Evolutionary conservation across 2,888 invertebrate genomes (phyloP).

Genomic region (Campoletis raptor): DNA sequence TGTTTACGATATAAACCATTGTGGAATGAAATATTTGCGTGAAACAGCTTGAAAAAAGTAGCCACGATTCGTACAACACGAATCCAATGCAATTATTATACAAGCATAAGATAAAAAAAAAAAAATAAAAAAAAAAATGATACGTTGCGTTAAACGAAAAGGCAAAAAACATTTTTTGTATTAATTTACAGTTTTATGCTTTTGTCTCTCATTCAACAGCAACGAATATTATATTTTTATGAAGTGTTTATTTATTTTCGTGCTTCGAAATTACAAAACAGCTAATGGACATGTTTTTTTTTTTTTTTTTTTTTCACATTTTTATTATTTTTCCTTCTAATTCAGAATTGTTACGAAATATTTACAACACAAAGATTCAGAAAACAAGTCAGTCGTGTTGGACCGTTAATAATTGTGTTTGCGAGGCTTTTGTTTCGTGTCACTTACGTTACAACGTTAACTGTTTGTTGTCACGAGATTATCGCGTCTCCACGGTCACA

Average conservation of each 20-base stretch:
- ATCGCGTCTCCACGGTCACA: not conserved
- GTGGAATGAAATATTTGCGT: not conserved
- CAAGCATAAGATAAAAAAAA: not conserved
- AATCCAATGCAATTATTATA: not conserved
- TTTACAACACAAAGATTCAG: conserved; percentile 14
- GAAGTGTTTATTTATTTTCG: not conserved
- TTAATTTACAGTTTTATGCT: not conserved
- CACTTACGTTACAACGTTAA: conserved; percentile 26
- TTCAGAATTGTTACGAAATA: not conserved
- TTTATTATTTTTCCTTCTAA: not conserved
- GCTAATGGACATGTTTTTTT: not conserved
- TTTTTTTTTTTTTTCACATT: not conserved
- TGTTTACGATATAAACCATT: not conserved
- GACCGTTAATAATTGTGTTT: conserved; percentile 55
- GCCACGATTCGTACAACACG: not conserved
- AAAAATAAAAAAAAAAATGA: no score
- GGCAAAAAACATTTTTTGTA: not conserved
- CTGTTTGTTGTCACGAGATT: conserved; percentile 51
- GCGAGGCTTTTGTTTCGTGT: conserved; percentile 37
- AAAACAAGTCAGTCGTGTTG: conserved; percentile 28
- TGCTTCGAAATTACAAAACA: not conserved
- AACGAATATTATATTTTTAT: not conserved
- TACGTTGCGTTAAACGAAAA: not conserved
- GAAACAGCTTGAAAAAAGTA: not conserved
- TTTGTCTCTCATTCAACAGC: not conserved